These are phyloP conservation scores for Enoplolaimus lenunculus DNA, from an alignment of 2,888 invertebrate genomes.

Conservation along the genomic window DNA sequence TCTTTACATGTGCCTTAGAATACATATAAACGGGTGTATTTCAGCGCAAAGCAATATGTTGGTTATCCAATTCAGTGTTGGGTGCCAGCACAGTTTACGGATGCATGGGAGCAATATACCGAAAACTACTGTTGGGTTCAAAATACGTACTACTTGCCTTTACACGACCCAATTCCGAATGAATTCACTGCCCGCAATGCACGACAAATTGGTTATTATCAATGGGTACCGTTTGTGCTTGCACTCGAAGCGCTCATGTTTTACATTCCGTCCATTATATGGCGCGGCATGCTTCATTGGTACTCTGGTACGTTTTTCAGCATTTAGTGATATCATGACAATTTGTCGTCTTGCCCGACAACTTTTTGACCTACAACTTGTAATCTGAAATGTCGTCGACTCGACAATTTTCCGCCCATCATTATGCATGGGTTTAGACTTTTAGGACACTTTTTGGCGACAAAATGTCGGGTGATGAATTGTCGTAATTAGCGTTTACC, in stretches of 20 bases:
- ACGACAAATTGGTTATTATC: conserved; percentile 40
- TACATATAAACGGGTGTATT: too few relatives aligned
- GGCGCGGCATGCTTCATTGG: conserved; percentile 40
- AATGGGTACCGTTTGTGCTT: conserved; percentile 40
- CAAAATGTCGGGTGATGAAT: too few relatives aligned
- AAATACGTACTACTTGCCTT: conserved; percentile 10
- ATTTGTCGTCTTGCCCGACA: too few relatives aligned
- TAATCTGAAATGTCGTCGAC: too few relatives aligned
- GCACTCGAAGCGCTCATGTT: conserved; percentile 39
- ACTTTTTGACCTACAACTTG: too few relatives aligned
- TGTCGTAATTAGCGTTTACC: too few relatives aligned
- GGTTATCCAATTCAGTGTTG: conserved; percentile 17
- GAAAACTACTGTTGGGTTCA: conserved; percentile 16
- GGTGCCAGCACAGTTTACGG: conserved; percentile 15
- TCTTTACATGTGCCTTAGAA: too few relatives aligned
- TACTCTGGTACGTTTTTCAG: conserved; percentile 40
- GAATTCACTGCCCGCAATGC: conserved; percentile 6
- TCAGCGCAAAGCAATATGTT: conserved; percentile 12
- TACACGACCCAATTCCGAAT: neutral
- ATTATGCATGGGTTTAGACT: too few relatives aligned
- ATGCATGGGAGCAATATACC: conserved; percentile 16
- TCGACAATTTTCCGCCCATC: too few relatives aligned
- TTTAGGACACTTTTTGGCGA: too few relatives aligned
- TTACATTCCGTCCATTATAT: conserved; percentile 40
- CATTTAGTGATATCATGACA: too few relatives aligned